Percentiles rank a stretch among this genome's conserved stretches.
These are phyloP conservation scores for Epinotia ramella DNA, from an alignment of 2,888 invertebrate genomes.

Conservation along the genomic window DNA sequence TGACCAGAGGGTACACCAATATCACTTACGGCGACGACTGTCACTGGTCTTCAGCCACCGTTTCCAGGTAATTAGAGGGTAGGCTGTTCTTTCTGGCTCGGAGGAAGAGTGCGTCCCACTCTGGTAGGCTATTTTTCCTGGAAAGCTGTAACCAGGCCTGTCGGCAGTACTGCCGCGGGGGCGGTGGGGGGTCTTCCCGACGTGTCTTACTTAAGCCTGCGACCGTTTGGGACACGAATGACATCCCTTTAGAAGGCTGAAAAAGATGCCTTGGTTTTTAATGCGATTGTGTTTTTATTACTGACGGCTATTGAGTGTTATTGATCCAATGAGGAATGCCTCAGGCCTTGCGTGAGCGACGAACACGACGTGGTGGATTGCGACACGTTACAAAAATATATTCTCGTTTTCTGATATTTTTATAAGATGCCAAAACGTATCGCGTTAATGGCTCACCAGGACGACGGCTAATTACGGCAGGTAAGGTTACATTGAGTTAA, in stretches of 20 bases:
- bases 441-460: background rate
- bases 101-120: conserved; percentile 80
- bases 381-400: background rate
- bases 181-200: conserved; percentile 75
- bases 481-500: background rate
- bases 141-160: conserved; percentile 74
- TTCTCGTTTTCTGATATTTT: background rate
- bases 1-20: conserved; percentile 79
- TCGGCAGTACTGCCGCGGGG: conserved; percentile 80
- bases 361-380: background rate
- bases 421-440: background rate
- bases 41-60: conserved; percentile 72
- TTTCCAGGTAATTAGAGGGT: conserved; percentile 74
- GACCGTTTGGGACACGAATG: conserved; percentile 85
- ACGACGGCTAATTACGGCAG: background rate
- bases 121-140: conserved; percentile 81
- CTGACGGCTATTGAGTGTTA: background rate
- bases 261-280: conserved; percentile 38
- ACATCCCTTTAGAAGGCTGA: conserved; percentile 66
- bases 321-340: too few species aligned
- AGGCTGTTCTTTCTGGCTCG: conserved; percentile 79
- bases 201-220: conserved; percentile 80
- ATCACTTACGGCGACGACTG: conserved; percentile 79
- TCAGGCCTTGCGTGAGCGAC: too few species aligned
- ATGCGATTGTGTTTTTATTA: background rate